Percentiles rank a stretch among this genome's conserved stretches.
Conservation (phyloP, 2,888 invertebrate genomes). For the Philereme vetulata region DNA sequence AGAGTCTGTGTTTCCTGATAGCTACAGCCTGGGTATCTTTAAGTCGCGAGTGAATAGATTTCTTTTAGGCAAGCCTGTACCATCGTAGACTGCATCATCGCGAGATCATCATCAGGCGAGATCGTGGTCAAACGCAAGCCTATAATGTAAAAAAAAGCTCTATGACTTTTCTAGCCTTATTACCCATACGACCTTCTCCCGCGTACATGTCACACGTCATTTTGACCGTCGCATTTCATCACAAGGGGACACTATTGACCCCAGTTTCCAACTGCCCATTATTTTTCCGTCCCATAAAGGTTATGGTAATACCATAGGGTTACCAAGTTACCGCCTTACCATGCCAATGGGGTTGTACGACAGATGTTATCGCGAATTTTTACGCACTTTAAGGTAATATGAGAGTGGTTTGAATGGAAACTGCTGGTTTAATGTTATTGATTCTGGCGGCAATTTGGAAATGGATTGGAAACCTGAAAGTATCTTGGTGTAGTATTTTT, state of each 20-base stretch:
- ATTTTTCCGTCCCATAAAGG: conserved; percentile 77
- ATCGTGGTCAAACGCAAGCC: too few relatives aligned
- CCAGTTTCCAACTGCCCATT: conserved; percentile 67
- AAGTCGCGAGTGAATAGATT: too few relatives aligned
- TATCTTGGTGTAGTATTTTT: too few relatives aligned
- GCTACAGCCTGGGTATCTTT: too few relatives aligned
- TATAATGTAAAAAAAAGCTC: conserved; percentile 28
- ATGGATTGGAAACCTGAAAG: conserved; percentile 5
- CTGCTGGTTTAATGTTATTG: conserved; percentile 38
- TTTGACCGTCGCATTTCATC: conserved; percentile 82
- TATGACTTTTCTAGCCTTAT: conserved; percentile 35
- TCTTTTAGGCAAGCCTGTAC: too few relatives aligned
- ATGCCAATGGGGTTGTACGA: conserved; percentile 51
- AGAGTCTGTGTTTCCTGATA: too few relatives aligned
- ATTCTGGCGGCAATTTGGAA: conserved; percentile 26
- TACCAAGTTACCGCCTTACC: background rate
- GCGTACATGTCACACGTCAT: conserved; percentile 81
- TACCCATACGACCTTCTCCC: conserved; percentile 46
- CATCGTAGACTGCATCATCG: too few relatives aligned
- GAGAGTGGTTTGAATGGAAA: conserved; percentile 56
- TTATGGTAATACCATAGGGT: conserved; percentile 71
- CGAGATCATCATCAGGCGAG: too few relatives aligned
- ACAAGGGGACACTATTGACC: conserved; percentile 68
- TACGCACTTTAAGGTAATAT: conserved; percentile 48
- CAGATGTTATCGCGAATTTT: conserved; percentile 67